A percentile compares a stretch with the other conserved stretches of the same genome.
phyloP scores from a whole-genome alignment of 2,113 vertebrate species.

The Poicephalus meyeri region DNA sequence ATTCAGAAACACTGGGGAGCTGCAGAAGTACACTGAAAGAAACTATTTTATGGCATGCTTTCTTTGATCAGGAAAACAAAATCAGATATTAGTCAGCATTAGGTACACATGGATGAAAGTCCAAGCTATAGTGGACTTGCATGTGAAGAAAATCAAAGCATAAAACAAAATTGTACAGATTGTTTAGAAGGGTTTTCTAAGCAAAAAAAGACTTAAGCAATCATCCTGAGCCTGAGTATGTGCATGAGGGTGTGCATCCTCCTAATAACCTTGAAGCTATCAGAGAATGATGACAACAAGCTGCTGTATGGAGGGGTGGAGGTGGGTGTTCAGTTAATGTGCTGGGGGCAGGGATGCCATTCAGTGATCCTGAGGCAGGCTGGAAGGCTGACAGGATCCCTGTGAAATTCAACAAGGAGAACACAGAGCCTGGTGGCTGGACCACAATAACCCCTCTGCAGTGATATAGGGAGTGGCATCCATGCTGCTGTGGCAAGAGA shows the following conservation, averaged over 20 bases:
- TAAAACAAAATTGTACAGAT: neutral
- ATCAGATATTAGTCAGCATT: neutral
- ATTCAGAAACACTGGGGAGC: neutral
- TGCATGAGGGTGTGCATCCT: neutral
- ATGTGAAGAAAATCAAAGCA: neutral
- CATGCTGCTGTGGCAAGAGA: neutral
- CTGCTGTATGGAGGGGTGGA: neutral
- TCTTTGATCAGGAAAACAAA: neutral
- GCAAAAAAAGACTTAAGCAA: neutral
- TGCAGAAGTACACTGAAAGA: neutral
- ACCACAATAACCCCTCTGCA: neutral
- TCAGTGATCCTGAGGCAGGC: neutral
- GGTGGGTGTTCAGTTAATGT: neutral
- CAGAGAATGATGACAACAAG: neutral
- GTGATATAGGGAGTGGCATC: fast-evolving
- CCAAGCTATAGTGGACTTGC: neutral
- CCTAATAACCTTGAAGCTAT: neutral
- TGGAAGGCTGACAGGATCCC: neutral
- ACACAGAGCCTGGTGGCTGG: fast-evolving
- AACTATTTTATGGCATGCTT: neutral
- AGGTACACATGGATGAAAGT: neutral
- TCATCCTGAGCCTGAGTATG: neutral
- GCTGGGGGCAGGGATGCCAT: neutral
- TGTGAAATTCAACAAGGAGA: neutral
- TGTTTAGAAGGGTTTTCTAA: neutral